These are phyloP conservation scores for Terebella lapidaria DNA, from an alignment of 2,888 invertebrate genomes.

Conservation along the genomic window DNA sequence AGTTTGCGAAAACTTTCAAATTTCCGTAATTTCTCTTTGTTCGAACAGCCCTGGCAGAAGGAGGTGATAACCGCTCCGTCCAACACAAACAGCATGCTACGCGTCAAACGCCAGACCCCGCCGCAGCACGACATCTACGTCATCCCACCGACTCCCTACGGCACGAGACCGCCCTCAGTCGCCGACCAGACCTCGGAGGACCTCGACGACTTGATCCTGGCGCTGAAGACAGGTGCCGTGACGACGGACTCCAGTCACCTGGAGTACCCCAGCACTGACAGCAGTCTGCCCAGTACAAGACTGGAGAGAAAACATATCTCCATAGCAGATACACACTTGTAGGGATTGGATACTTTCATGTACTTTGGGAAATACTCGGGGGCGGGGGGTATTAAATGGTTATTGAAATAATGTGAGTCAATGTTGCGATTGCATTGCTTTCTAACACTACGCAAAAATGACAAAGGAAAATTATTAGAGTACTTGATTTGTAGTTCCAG, in stretches of 20 bases:
- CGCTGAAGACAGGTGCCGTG: conserved; percentile 1
- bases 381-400: no score
- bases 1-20: no score
- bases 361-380: no score
- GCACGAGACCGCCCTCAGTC: neutral
- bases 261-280: neutral
- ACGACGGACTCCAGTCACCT: neutral
- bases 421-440: no score
- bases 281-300: neutral
- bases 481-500: no score
- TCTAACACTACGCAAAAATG: no score
- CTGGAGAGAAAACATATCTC: neutral
- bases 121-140: neutral
- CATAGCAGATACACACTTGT: conserved; percentile 3
- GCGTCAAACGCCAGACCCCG: neutral
- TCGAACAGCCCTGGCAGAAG: conserved; percentile 1
- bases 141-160: neutral
- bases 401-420: no score
- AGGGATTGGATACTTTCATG: no score
- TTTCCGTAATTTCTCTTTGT: no score
- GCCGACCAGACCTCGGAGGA: conserved; percentile 1
- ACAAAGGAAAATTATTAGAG: no score
- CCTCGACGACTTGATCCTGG: neutral
- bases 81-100: neutral
- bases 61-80: neutral